Evolutionary conservation across 2,797 vertebrate genomes (phyloP).

Genomic region (Thamnophis elegans): DNA sequence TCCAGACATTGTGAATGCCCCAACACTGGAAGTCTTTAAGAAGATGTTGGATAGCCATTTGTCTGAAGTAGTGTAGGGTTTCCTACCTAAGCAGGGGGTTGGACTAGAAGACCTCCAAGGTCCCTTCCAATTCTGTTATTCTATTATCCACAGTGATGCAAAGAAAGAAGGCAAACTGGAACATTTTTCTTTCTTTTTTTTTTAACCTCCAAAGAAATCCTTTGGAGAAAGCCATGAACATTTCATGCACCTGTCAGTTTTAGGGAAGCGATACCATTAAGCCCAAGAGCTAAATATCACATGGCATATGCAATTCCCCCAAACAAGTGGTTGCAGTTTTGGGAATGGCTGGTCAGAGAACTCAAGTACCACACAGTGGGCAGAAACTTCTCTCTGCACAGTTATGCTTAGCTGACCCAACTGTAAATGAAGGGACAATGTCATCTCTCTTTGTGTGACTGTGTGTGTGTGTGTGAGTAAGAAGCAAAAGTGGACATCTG

Average conservation of each 20-base stretch:
- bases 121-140: too few species aligned
- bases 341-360: conserved; percentile 2
- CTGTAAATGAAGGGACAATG: conserved; percentile 2
- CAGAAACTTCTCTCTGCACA: rapidly evolving
- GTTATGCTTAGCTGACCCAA: not conserved
- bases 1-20: too few species aligned
- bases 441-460: not conserved
- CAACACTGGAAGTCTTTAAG: too few species aligned
- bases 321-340: not conserved
- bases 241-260: conserved; percentile 59
- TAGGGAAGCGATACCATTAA: conserved; percentile 58
- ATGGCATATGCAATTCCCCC: conserved; percentile 12
- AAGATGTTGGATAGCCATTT: too few species aligned
- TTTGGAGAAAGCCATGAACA: conserved; percentile 70
- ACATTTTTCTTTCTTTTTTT: conserved; percentile 36
- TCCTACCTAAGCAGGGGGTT: too few species aligned
- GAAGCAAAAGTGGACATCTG: conserved; percentile 37
- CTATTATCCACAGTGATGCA: not conserved
- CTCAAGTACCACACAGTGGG: not conserved
- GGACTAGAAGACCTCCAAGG: too few species aligned
- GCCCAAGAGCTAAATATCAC: conserved; percentile 55
- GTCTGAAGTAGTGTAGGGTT: too few species aligned
- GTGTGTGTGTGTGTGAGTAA: conserved; percentile 3
- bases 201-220: conserved; percentile 50
- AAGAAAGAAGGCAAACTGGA: conserved; percentile 52